Base-by-base conservation (phyloP, 2,888 invertebrate species). In the Entomobrya multifasciata region DNA sequence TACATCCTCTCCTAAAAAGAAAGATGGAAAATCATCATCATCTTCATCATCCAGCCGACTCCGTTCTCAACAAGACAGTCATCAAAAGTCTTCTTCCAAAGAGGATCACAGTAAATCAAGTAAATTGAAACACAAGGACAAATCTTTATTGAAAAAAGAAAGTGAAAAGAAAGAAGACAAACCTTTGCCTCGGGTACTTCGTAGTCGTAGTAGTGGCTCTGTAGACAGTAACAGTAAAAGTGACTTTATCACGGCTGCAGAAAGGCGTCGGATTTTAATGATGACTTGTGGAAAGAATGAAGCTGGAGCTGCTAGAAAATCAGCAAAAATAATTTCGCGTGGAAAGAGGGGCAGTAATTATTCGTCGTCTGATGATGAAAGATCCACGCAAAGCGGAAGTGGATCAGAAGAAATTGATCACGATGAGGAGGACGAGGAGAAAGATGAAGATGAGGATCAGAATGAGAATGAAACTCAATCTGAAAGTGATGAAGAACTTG, bases 261-360 rank as follows among this genome's bases (percentile, higher is more conserved):
- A 79, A 36, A 57, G 83, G 13, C 55, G 87, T n/a, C 78, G 82
- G 44, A 25, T 83, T 15, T 49, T 86, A 15, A 65, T 86, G 86
- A 80, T 86, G 86, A 80, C 80, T 0, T 86, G 86, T 55, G 76
- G 86, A 6, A 81, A 80, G 30, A 65, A 86, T 36, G 80, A 80
- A 15, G 86, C 86, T 25, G 90, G 90, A 10, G 91, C 91, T 30
- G 91, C 90, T 13, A 78, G 91, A 76, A 91, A 91, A 81, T 90
- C 90, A 3, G 91, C 91, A 8, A 84, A 89, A 36, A 82, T 90
- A 1, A 80, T 87, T 57, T 88, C 90, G 8, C 65, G 89, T 22
- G 80, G 85, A 1, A 87, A 60, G 11, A 60, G 89, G 36, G 86
- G 81, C 41, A 62, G 76, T 41, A 80, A 80, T 36, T 88, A 88